A percentile compares a stretch with the other conserved stretches of the same genome.
These are phyloP conservation scores for Nylanderia fulva DNA, from an alignment of 1,140 invertebrate genomes.

Conservation along the genomic window DNA sequence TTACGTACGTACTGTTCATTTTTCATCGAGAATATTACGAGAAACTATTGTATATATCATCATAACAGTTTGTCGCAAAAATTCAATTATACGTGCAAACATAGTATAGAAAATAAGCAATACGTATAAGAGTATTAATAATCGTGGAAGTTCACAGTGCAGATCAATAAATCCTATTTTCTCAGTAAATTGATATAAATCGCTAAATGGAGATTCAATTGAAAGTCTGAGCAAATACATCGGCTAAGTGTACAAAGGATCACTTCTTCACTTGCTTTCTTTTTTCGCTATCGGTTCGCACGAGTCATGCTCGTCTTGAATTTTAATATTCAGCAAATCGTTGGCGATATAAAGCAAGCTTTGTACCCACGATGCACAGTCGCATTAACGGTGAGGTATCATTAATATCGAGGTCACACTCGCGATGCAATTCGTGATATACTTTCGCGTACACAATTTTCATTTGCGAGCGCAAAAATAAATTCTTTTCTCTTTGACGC, in stretches of 20 bases:
- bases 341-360: slow-evolving; percentile 4
- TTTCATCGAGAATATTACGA: neutral
- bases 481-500: neutral
- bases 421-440: neutral
- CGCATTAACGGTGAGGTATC: slow-evolving; percentile 26
- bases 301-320: slow-evolving; percentile 38
- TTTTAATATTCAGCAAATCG: slow-evolving; percentile 40
- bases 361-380: slow-evolving; percentile 24
- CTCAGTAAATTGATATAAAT: neutral
- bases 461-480: neutral
- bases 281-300: slow-evolving; percentile 5
- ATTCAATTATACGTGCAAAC: neutral
- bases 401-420: slow-evolving; percentile 47
- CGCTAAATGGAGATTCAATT: neutral
- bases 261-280: slow-evolving; percentile 22
- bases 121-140: neutral
- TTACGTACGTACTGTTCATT: neutral
- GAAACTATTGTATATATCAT: neutral
- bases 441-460: neutral
- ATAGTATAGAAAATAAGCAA: neutral
- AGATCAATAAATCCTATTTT: neutral
- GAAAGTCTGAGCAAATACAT: neutral
- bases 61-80: slow-evolving; percentile 19
- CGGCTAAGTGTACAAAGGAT: neutral
- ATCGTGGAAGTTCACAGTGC: neutral